Conservation (phyloP, 1,140 invertebrate genomes). For the Neelides sp. region DNA sequence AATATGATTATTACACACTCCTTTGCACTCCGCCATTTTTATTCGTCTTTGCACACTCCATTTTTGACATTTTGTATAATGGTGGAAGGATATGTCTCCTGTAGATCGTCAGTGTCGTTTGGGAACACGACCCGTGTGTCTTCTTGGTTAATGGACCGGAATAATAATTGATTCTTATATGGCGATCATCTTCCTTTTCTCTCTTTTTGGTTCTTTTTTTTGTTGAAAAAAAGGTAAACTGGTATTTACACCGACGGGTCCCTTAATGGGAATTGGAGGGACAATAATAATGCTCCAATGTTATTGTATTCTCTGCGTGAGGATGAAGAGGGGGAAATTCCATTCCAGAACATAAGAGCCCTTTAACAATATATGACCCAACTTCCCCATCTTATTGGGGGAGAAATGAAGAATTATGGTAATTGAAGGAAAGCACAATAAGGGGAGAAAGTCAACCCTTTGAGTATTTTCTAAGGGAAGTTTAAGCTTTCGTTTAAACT, state of each 20-base stretch:
- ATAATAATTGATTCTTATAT: no score
- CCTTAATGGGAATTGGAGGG: conserved; percentile 7
- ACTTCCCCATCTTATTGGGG: conserved; percentile 14
- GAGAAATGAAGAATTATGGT: conserved; percentile 29
- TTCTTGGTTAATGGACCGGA: no score
- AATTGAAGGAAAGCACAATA: conserved; percentile 18
- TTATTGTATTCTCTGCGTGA: neutral
- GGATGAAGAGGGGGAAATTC: neutral
- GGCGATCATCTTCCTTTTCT: no score
- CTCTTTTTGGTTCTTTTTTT: neutral
- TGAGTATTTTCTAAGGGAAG: neutral
- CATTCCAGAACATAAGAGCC: conserved; percentile 8
- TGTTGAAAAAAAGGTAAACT: neutral
- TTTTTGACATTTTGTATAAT: no score
- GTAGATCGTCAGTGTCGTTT: no score
- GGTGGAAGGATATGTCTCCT: no score
- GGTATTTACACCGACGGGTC: neutral
- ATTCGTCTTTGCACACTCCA: neutral
- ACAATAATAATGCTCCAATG: conserved; percentile 1
- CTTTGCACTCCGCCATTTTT: neutral
- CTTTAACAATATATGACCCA: conserved; percentile 18
- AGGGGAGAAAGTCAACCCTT: conserved; percentile 1
- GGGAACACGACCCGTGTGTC: no score
- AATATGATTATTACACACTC: neutral
- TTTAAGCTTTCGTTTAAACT: neutral